These are phyloP conservation scores for Myoxocephalus aenaeus DNA, from an alignment of 2,797 vertebrate species.

Conservation along the genomic window DNA sequence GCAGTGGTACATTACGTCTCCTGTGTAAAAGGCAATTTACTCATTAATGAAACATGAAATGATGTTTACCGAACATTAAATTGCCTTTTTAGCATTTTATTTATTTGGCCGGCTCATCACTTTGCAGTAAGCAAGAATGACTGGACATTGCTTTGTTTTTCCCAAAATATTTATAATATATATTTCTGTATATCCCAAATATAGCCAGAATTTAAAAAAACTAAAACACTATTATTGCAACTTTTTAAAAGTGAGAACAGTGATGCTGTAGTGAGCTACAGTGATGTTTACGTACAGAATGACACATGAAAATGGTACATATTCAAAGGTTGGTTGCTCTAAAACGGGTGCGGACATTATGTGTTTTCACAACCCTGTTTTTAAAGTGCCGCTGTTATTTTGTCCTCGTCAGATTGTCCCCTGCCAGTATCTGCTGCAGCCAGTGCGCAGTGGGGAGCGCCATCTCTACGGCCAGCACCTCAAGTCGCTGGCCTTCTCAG, in stretches of 20 bases:
- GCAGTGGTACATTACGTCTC: background rate
- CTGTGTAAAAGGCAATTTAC: background rate
- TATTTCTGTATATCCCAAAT: background rate
- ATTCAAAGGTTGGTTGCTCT: background rate
- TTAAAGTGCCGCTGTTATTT: background rate
- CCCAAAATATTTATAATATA: no score
- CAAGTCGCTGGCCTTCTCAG: constrained; percentile 97
- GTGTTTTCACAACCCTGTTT: background rate
- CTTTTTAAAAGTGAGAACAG: background rate
- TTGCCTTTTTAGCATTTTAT: no score
- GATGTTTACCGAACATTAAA: background rate
- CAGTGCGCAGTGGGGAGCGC: constrained; percentile 93
- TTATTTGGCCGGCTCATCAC: background rate
- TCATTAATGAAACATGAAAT: background rate
- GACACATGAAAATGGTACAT: background rate
- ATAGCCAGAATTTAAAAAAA: background rate
- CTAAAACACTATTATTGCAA: no score
- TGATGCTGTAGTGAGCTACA: background rate
- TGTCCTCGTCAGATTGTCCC: constrained; percentile 91
- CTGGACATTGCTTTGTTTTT: background rate
- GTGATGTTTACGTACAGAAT: background rate
- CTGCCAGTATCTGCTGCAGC: constrained; percentile 97
- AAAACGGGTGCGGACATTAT: background rate
- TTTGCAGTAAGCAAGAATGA: background rate
- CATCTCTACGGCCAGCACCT: constrained; percentile 97